Conservation (phyloP, 2,113 vertebrate genomes). For the Austrofundulus limnaeus region DNA sequence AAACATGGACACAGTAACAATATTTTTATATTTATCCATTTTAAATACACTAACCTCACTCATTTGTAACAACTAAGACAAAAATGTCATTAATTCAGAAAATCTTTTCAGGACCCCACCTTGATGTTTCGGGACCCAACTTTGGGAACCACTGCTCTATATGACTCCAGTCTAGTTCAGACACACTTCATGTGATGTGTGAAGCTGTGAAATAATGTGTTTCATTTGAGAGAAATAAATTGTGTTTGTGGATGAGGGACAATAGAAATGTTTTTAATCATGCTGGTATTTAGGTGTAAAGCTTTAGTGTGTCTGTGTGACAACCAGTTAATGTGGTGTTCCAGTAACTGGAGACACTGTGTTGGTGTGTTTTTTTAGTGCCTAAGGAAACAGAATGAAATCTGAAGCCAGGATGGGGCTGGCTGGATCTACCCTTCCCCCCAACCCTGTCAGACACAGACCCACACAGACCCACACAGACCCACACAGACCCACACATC, state of each 20-base stretch:
- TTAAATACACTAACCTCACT: too few relatives aligned
- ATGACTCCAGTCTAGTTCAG: too few relatives aligned
- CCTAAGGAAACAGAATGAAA: conserved; percentile 74
- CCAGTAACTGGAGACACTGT: conserved; percentile 68
- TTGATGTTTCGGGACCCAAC: too few relatives aligned
- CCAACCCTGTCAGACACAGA: conserved; percentile 28
- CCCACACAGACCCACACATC: conserved; percentile 5
- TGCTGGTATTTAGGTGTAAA: conserved; percentile 2
- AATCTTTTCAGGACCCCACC: too few relatives aligned
- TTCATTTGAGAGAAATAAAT: neutral
- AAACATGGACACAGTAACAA: too few relatives aligned
- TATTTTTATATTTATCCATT: too few relatives aligned
- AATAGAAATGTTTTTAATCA: neutral
- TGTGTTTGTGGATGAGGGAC: neutral
- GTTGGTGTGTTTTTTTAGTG: conserved; percentile 70
- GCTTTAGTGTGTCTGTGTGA: conserved; percentile 34
- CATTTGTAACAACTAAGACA: too few relatives aligned
- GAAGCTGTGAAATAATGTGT: too few relatives aligned
- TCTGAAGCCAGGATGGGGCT: conserved; percentile 64
- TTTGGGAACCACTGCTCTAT: too few relatives aligned
- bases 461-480: neutral
- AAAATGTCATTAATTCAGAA: too few relatives aligned
- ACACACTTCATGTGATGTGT: too few relatives aligned
- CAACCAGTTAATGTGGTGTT: conserved; percentile 60
- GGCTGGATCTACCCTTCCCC: conserved; percentile 62